These are phyloP conservation scores for Hydropotes inermis DNA, from an alignment of 2,113 vertebrate species.

Conservation along the genomic window DNA sequence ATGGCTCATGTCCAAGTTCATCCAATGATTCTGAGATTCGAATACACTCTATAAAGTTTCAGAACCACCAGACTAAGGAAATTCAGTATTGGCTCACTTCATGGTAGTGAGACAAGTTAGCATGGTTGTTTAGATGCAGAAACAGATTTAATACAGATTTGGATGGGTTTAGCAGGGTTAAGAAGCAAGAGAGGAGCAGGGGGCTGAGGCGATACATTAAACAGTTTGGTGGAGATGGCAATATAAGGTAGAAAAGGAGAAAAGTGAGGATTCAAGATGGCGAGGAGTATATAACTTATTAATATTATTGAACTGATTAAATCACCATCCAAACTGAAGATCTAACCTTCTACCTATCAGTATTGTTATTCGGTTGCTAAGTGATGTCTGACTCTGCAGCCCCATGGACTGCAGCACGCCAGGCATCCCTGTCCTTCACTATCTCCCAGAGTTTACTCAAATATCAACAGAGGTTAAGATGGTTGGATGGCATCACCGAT, in stretches of 20 bases:
- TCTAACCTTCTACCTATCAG: neutral
- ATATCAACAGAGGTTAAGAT: neutral
- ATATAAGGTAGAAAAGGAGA: neutral
- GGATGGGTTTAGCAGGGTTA: neutral
- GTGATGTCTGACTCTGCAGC: neutral
- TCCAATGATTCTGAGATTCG: neutral
- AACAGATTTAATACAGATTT: neutral
- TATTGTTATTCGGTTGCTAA: neutral
- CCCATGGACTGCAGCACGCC: neutral
- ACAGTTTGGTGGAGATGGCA: neutral
- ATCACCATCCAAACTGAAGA: neutral
- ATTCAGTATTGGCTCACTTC: neutral
- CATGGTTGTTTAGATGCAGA: neutral
- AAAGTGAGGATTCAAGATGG: neutral
- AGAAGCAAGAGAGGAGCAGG: neutral
- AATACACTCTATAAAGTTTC: neutral
- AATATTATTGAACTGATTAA: neutral
- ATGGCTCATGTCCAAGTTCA: neutral
- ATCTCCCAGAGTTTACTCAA: neutral
- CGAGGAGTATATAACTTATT: neutral
- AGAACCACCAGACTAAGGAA: neutral
- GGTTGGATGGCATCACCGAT: neutral
- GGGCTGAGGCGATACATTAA: neutral
- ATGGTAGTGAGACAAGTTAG: neutral
- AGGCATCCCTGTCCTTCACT: neutral